These are phyloP conservation scores for Drosophila lacteicornis DNA, from an alignment of 1,140 invertebrate genomes.

Conservation along the genomic window DNA sequence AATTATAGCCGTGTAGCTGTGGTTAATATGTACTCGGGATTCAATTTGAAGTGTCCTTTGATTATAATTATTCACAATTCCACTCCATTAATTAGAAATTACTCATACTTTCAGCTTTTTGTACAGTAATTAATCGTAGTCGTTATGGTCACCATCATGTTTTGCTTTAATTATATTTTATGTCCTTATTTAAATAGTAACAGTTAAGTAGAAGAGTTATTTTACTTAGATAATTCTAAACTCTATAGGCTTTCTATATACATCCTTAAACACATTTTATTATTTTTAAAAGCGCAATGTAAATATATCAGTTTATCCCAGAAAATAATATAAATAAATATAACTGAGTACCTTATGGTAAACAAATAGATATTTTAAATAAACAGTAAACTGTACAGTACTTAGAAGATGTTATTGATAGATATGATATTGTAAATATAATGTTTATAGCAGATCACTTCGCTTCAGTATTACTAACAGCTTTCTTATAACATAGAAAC, in stretches of 20 bases:
- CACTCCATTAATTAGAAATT: background rate
- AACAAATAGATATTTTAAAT: too few species aligned
- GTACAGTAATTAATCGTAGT: background rate
- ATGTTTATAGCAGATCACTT: too few species aligned
- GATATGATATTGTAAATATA: background rate
- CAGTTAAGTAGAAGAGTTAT: background rate
- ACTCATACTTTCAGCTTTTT: background rate
- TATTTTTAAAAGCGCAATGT: background rate
- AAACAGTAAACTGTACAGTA: background rate
- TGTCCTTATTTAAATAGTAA: background rate
- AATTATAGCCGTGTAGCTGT: constrained; percentile 1
- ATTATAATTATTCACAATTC: too few species aligned
- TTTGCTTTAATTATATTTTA: background rate
- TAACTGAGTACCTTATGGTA: background rate
- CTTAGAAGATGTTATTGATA: background rate
- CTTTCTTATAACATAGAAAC: background rate
- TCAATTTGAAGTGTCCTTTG: background rate
- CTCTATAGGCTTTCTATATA: too few species aligned
- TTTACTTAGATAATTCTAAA: background rate
- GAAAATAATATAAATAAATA: background rate
- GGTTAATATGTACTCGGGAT: constrained; percentile 1
- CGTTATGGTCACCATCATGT: background rate
- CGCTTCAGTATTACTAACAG: background rate
- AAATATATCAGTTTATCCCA: background rate
- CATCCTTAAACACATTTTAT: too few species aligned